Conservation (phyloP, 2,797 vertebrate genomes). For the Rhinoraja longicauda region DNA sequence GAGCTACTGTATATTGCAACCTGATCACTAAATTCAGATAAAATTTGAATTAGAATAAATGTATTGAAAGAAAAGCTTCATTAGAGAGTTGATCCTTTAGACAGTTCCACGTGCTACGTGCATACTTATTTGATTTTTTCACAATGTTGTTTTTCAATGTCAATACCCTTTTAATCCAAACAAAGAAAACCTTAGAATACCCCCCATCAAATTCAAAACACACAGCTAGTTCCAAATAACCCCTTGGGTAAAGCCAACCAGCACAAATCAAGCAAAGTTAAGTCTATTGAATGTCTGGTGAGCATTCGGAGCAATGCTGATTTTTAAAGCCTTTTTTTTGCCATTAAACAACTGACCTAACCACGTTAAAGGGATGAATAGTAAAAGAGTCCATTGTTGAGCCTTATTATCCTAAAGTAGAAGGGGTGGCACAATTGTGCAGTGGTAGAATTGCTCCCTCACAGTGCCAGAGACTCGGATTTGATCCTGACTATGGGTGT, state of each 20-base stretch:
- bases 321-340: slow-evolving; percentile 41
- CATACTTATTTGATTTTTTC: background rate
- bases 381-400: slow-evolving; percentile 49
- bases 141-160: background rate
- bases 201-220: background rate
- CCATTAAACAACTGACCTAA: slow-evolving; percentile 51
- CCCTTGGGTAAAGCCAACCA: background rate
- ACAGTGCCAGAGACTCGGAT: too few relatives aligned
- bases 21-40: background rate
- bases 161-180: background rate
- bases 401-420: slow-evolving; percentile 48
- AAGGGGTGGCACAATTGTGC: too few relatives aligned
- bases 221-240: background rate
- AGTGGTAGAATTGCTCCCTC: too few relatives aligned
- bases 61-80: background rate
- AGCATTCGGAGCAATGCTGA: background rate
- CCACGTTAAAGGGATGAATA: slow-evolving; percentile 43
- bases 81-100: background rate
- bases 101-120: background rate
- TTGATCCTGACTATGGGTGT: too few relatives aligned
- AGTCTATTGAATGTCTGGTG: background rate
- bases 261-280: background rate
- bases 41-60: background rate
- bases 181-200: background rate
- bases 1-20: background rate